Conservation (phyloP, 2,113 vertebrate genomes). For the Chaetura pelagica region DNA sequence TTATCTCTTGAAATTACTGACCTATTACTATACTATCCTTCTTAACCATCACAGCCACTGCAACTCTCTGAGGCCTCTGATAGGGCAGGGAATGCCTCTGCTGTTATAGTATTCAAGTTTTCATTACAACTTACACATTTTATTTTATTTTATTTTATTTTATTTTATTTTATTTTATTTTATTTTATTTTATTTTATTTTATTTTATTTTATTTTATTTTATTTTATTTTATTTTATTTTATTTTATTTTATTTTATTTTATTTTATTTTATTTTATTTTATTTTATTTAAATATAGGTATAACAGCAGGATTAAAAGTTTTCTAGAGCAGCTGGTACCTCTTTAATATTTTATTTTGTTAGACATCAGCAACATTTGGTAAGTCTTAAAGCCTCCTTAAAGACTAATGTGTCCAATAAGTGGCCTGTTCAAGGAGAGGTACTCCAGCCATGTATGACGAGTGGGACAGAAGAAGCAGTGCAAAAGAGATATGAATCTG, state of each 20-base stretch:
- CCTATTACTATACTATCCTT: background rate
- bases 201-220: too few relatives aligned
- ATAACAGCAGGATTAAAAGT: background rate
- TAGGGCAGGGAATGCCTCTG: background rate
- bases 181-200: too few relatives aligned
- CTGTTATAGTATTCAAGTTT: background rate
- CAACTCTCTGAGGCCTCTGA: background rate
- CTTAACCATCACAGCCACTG: background rate
- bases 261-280: too few relatives aligned
- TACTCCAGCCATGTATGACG: background rate
- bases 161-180: too few relatives aligned
- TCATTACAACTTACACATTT: background rate
- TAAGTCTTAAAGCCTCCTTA: background rate
- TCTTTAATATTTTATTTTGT: background rate
- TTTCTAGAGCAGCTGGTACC: slow-evolving; percentile 2
- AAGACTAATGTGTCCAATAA: background rate
- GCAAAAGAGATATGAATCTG: background rate
- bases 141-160: too few relatives aligned
- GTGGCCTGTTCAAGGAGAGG: background rate
- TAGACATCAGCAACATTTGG: background rate
- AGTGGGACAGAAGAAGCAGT: background rate
- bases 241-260: too few relatives aligned
- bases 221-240: too few relatives aligned
- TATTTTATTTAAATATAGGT: background rate
- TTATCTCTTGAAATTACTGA: slow-evolving; percentile 11